A percentile compares a stretch with the other conserved stretches of the same genome.
These are phyloP conservation scores for Tinea trinotella DNA, from an alignment of 2,888 invertebrate genomes.

Conservation along the genomic window DNA sequence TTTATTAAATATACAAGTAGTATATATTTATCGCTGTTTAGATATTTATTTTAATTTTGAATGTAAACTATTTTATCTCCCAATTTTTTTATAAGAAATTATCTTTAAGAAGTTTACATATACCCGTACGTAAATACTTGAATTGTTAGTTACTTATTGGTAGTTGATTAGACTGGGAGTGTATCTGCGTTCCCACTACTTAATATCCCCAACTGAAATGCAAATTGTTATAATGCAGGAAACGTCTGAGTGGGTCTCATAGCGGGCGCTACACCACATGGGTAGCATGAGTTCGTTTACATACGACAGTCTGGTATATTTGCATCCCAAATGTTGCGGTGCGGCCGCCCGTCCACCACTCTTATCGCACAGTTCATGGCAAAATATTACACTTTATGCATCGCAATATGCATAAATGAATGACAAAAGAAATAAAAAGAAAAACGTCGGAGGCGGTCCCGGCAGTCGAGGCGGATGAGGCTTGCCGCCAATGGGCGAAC, in stretches of 20 bases:
- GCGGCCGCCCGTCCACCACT: conserved; percentile 48
- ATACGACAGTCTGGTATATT: conserved; percentile 67
- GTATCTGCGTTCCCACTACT: conserved; percentile 24
- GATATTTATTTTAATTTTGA: no score
- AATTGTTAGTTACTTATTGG: background rate
- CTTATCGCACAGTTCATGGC: conserved; percentile 23
- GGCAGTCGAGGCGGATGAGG: conserved; percentile 62
- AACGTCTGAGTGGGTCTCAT: conserved; percentile 71
- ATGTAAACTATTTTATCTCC: no score
- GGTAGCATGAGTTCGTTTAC: conserved; percentile 70
- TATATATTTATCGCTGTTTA: background rate
- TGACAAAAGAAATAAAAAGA: conserved; percentile 68
- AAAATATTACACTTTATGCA: conserved; percentile 71
- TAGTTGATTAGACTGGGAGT: conserved; percentile 23
- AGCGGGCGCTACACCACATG: conserved; percentile 63
- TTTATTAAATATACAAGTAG: background rate
- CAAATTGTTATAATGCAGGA: conserved; percentile 72
- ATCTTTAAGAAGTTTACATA: no score
- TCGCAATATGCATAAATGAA: conserved; percentile 70
- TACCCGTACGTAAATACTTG: background rate
- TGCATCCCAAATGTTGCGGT: conserved; percentile 68
- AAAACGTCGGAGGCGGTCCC: conserved; percentile 65
- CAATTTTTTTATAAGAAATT: no score
- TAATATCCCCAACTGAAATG: conserved; percentile 50
- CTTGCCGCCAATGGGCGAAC: conserved; percentile 67